Evolutionary conservation across 2,888 invertebrate species (phyloP).

Genomic region (Pheosia tremula): DNA sequence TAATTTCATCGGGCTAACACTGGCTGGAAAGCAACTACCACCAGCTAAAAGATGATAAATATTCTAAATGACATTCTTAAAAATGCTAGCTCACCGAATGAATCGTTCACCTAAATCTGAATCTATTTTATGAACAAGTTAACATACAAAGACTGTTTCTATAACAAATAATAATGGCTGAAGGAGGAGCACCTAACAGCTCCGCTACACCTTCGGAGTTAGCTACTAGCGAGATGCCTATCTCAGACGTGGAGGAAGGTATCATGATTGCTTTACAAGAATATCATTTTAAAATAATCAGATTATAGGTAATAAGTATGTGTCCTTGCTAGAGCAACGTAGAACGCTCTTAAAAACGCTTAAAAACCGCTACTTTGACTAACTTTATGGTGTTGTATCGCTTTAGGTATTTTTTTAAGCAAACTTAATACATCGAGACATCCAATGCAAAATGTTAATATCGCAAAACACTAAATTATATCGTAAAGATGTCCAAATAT

Average conservation of each 20-base stretch:
- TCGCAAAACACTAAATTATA: no score
- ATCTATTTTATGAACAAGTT: conserved; percentile 8
- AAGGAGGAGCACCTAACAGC: conserved; percentile 14
- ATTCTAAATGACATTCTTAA: conserved; percentile 52
- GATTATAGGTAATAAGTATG: no score
- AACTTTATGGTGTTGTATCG: no score
- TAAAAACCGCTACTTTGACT: no score
- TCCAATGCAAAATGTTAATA: no score
- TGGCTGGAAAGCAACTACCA: conserved; percentile 9
- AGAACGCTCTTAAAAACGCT: no score
- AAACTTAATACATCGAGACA: no score
- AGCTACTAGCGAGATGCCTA: conserved; percentile 45
- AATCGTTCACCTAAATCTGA: conserved; percentile 15
- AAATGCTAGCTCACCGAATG: conserved; percentile 52
- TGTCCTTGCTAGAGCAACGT: no score
- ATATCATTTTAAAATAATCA: no score
- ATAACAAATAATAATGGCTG: conserved; percentile 48
- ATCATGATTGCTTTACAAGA: background rate
- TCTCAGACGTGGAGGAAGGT: conserved; percentile 45
- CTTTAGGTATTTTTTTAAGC: no score
- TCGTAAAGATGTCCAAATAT: no score
- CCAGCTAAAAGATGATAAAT: conserved; percentile 9
- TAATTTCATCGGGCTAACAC: conserved; percentile 3
- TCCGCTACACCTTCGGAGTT: conserved; percentile 41
- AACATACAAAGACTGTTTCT: conserved; percentile 60